Evolutionary conservation across 2,797 vertebrate genomes (phyloP).

Genomic region (Myotis vivesi): DNA sequence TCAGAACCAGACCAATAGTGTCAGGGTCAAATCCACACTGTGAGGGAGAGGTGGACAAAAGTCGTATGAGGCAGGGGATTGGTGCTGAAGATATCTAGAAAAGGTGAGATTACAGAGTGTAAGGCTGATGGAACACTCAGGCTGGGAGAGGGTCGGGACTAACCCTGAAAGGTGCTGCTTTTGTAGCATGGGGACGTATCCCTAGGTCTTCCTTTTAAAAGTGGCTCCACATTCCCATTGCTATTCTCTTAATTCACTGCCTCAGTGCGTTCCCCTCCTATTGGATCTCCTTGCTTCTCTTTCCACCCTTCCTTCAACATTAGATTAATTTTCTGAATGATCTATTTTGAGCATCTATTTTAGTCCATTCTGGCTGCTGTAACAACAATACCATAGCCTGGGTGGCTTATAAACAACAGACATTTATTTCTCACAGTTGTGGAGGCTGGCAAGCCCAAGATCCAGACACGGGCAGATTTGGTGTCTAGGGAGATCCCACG

Average conservation of each 20-base stretch:
- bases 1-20: not conserved
- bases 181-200: not conserved
- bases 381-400: not conserved
- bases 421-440: not conserved
- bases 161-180: not conserved
- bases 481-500: not conserved
- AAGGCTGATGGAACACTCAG: not conserved
- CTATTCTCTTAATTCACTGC: not conserved
- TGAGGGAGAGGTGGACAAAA: not conserved
- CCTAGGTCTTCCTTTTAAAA: not conserved
- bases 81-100: not conserved
- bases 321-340: not conserved
- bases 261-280: not conserved
- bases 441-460: not conserved
- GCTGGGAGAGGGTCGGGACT: not conserved
- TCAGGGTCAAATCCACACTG: not conserved
- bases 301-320: not conserved
- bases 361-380: not conserved
- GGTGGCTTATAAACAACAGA: not conserved
- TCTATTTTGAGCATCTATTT: not conserved
- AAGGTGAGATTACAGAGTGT: not conserved
- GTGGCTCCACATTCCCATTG: not conserved
- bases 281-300: not conserved
- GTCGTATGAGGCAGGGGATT: not conserved
- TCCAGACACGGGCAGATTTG: not conserved